Percentiles rank a stretch among this genome's conserved stretches.
These are phyloP conservation scores for Cyphomyrus discorhynchus DNA, from an alignment of 2,113 vertebrate species.

Conservation along the genomic window DNA sequence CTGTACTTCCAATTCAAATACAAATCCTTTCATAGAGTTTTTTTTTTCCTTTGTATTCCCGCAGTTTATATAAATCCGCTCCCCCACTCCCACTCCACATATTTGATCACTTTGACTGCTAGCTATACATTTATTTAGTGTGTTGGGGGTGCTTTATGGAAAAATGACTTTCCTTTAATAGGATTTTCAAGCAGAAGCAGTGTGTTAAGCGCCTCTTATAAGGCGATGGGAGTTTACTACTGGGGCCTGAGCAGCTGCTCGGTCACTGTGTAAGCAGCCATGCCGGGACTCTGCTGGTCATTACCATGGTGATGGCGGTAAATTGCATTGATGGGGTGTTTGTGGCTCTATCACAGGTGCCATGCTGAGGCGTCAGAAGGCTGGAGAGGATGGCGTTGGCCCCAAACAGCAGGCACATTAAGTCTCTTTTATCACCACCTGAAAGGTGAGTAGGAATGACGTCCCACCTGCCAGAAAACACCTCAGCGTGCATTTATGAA, in stretches of 20 bases:
- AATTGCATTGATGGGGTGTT: constrained; percentile 4
- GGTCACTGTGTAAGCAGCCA: neutral
- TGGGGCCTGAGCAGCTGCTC: neutral
- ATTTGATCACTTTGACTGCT: neutral
- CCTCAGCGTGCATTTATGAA: neutral
- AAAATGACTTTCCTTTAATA: neutral
- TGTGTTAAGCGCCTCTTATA: neutral
- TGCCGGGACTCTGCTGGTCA: neutral
- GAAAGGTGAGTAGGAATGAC: constrained; percentile 66
- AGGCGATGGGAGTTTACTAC: neutral
- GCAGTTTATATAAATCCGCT: neutral
- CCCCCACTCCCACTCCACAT: neutral
- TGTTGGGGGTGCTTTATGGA: neutral
- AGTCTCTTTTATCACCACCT: constrained; percentile 62
- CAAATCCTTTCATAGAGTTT: neutral
- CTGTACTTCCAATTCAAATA: neutral
- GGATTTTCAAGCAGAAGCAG: neutral
- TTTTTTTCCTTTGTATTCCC: neutral
- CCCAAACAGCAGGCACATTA: constrained; percentile 62
- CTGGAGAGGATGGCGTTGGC: constrained; percentile 68
- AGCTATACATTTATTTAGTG: neutral
- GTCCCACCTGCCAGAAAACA: neutral
- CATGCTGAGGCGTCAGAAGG: constrained; percentile 40
- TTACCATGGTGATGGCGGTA: neutral
- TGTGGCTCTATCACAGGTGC: constrained; percentile 43